These are phyloP conservation scores for Anabacerthia variegaticeps DNA, from an alignment of 2,797 vertebrate genomes.

Conservation along the genomic window DNA sequence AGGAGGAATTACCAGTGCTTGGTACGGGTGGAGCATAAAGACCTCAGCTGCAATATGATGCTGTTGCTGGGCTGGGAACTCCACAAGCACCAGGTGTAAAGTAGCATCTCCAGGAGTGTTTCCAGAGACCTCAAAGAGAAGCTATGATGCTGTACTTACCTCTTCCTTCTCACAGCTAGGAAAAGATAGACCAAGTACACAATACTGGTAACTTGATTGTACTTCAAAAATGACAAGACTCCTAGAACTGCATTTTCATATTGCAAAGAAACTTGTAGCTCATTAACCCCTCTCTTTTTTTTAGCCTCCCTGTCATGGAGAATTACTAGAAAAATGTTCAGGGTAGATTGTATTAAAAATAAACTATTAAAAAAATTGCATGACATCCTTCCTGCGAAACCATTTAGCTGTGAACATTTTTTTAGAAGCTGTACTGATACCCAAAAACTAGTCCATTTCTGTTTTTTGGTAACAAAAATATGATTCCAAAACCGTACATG, in stretches of 20 bases:
- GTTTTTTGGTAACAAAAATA: not conserved
- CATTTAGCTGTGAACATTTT: not conserved
- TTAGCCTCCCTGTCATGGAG: not conserved
- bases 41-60: not conserved
- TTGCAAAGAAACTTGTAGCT: not conserved
- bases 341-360: not conserved
- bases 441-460: not conserved
- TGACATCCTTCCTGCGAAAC: not conserved
- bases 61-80: not conserved
- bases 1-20: not conserved
- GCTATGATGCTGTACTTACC: not conserved
- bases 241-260: not conserved
- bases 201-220: not conserved
- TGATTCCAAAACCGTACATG: not conserved
- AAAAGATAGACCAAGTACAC: not conserved
- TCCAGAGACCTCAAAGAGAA: not conserved
- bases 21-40: not conserved
- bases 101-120: not conserved
- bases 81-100: not conserved
- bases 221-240: not conserved
- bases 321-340: not conserved
- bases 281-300: not conserved
- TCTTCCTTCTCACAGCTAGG: not conserved
- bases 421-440: not conserved
- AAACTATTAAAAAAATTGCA: not conserved